A percentile compares a stretch with the other conserved stretches of the same genome.
Conservation (phyloP, 2,888 invertebrate species). For the Nomada ruficornis region DNA sequence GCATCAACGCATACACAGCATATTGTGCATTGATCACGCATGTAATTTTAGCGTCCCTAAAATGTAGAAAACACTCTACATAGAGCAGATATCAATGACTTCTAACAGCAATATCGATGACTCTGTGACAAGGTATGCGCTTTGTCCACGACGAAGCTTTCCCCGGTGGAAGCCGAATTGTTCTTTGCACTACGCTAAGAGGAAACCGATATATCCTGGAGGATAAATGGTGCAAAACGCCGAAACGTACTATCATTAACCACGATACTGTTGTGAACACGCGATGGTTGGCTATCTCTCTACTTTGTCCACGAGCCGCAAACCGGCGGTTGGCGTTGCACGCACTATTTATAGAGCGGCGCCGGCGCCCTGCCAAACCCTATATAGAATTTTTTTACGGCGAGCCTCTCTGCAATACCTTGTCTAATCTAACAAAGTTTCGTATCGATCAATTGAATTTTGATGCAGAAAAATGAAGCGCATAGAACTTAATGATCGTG, state of each 20-base stretch:
- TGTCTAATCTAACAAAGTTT: background rate
- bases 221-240: conserved; percentile 41
- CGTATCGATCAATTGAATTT: background rate
- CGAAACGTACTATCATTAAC: conserved; percentile 43
- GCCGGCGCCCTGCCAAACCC: conserved; percentile 76
- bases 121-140: background rate
- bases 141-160: background rate
- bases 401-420: conserved; percentile 4
- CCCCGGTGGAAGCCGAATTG: conserved; percentile 38
- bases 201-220: conserved; percentile 17
- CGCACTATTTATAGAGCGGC: conserved; percentile 75
- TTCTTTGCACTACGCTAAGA: conserved; percentile 38
- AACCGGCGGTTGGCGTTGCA: conserved; percentile 60
- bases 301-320: conserved; percentile 58
- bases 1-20: conserved; percentile 40
- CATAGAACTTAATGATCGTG: no score
- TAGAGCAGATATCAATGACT: conserved; percentile 32
- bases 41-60: conserved; percentile 34
- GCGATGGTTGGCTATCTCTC: conserved; percentile 46
- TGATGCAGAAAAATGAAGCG: background rate
- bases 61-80: conserved; percentile 47
- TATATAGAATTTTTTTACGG: conserved; percentile 69
- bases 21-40: conserved; percentile 29
- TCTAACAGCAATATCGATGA: background rate
- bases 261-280: conserved; percentile 47